Evolutionary conservation across 2,888 invertebrate species (phyloP).

Genomic region (Agonopterix alstromeriana): DNA sequence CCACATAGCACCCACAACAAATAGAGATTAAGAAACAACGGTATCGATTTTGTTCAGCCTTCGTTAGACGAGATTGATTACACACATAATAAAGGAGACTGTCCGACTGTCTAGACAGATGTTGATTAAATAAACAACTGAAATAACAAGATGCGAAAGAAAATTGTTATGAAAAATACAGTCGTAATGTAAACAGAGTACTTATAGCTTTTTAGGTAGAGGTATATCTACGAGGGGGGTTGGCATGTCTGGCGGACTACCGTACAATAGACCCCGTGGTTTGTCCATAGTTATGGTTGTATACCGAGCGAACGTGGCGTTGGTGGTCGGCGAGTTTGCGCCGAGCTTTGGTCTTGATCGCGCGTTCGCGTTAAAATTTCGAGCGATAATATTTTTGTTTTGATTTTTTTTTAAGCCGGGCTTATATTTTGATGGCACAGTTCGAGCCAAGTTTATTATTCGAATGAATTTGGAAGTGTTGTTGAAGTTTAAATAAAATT

Average conservation of each 20-base stretch:
- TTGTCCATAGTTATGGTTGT: conserved; percentile 45
- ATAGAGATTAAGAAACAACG: not conserved
- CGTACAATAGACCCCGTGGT: conserved; percentile 59
- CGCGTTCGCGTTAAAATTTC: conserved; percentile 56
- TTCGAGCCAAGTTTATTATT: not conserved
- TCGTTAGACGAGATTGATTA: too few species aligned
- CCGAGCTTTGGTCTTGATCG: conserved; percentile 65
- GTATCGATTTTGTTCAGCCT: not conserved
- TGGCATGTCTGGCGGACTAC: conserved; percentile 55
- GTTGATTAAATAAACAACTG: too few species aligned
- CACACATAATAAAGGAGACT: too few species aligned
- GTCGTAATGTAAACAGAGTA: not conserved
- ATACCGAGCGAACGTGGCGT: conserved; percentile 27
- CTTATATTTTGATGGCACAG: too few species aligned
- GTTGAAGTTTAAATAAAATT: not conserved
- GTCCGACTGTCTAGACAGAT: too few species aligned
- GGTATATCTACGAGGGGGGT: conserved; percentile 46
- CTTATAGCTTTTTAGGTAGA: conserved; percentile 32
- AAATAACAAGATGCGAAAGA: too few species aligned
- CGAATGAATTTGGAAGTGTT: not conserved
- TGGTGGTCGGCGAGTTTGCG: conserved; percentile 60
- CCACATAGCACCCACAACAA: too few species aligned
- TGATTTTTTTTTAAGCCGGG: not conserved
- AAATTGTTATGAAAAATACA: not conserved
- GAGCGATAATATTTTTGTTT: conserved; percentile 28